Evolutionary conservation across 1,140 invertebrate species (phyloP).

Genomic region (Drosophila lini): DNA sequence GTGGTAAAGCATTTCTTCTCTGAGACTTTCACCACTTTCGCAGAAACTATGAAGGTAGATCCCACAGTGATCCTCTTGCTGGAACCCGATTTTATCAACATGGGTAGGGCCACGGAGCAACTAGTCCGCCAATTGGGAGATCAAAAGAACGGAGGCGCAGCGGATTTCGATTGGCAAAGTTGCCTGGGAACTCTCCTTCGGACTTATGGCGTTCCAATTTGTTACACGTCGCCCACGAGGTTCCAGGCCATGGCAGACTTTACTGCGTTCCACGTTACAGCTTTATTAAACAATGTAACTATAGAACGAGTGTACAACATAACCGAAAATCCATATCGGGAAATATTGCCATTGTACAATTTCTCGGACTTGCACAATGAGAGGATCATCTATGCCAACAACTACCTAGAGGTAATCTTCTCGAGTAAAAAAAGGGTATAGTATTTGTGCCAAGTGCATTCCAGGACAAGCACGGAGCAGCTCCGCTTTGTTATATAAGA

Average conservation of each 20-base stretch:
- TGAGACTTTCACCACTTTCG: slow-evolving; percentile 10
- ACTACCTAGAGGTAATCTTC: slow-evolving; percentile 54
- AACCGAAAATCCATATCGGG: slow-evolving; percentile 56
- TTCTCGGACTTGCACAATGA: slow-evolving; percentile 19
- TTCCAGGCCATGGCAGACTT: slow-evolving; percentile 27
- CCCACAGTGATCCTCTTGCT: slow-evolving; percentile 48
- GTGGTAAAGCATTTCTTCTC: slow-evolving; percentile 26
- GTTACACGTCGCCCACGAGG: slow-evolving; percentile 41
- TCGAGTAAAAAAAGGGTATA: slow-evolving; percentile 11
- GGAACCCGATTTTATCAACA: slow-evolving; percentile 41
- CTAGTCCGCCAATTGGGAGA: slow-evolving; percentile 9
- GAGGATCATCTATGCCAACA: slow-evolving; percentile 51
- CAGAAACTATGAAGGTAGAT: slow-evolving; percentile 7
- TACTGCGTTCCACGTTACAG: slow-evolving; percentile 18
- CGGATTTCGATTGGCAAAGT: slow-evolving; percentile 15
- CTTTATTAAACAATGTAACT: neutral
- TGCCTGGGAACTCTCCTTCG: slow-evolving; percentile 21
- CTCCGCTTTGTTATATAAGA: neutral
- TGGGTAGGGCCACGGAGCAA: slow-evolving; percentile 5
- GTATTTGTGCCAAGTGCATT: neutral
- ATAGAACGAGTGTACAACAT: slow-evolving; percentile 25
- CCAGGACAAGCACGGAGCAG: neutral
- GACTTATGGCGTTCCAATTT: slow-evolving; percentile 49
- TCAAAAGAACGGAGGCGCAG: neutral
- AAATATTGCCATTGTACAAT: slow-evolving; percentile 53